Evolutionary conservation across 1,140 invertebrate species (phyloP), one percentile per base, ranked within the genome.

Genomic region (Bombus vancouverensis): DNA sequence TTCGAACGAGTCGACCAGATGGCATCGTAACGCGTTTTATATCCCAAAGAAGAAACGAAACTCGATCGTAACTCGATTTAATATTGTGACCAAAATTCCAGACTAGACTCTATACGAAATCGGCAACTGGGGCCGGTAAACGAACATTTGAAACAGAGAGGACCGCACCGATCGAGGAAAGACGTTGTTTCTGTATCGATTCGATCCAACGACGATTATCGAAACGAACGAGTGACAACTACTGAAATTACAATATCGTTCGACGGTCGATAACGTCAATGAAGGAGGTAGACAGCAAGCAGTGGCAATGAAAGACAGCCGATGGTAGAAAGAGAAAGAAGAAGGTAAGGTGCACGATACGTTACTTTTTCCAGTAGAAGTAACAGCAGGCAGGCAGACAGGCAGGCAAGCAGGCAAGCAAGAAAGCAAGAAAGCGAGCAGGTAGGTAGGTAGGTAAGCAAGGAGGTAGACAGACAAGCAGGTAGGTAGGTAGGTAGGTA

Each of bases 371-470:
- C 76, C 66, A 59, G 10, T 22, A 83, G 44, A 22, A 65, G 83
- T 42, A 73, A 85, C 83, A 85, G 83, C 83, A 85, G 82, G 82
- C 82, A 83, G 28, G 73, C 80, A 44, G 70, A 0, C 34, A 37
- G 2, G 13, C 32, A 34, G 18, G 34, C 25, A 83, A 15, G 59
- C 12, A 76, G 57, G 57, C 15, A 66, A 25, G 57, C 25, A 25
- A 25, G 57, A 18, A 75, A 32, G 32, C 32, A 32, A 32, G 32
- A 32, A 32, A 59, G 15, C 53, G n/a, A 6, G 9, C 37, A 74
- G 44, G 44, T 13, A 80, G 72, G 18, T 32, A 83, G 42, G 72
- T n/a, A 83, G 57, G 72, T n/a, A 47, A 28, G 18, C 22, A 80
- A 34, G 66, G n/a, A 80, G 34, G 34, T 3, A 37, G 37, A 37